Conservation (phyloP, 2,888 invertebrate species). For the Ecdyonurus torrentis region DNA sequence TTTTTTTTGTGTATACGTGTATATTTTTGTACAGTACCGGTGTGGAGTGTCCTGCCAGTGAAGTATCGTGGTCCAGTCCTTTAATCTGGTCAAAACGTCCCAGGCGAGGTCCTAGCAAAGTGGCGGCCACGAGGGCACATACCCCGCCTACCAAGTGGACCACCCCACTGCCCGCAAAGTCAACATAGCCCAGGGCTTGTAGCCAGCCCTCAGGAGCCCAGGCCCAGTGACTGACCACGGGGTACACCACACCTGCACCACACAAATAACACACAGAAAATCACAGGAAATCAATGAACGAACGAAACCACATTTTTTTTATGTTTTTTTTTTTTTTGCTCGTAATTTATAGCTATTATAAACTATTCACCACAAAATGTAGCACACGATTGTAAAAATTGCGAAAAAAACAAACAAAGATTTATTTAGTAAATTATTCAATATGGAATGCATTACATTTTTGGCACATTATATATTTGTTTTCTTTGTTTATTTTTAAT, state of each 20-base stretch:
- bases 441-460: no score
- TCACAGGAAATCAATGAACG: no score
- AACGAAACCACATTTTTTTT: no score
- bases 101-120: constrained; percentile 24
- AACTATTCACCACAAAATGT: background rate
- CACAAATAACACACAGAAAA: background rate
- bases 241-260: constrained; percentile 27
- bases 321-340: background rate
- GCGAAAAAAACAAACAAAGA: background rate
- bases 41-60: background rate
- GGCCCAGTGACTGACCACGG: constrained; percentile 30
- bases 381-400: no score
- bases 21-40: background rate
- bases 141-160: constrained; percentile 32
- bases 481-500: no score
- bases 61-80: background rate
- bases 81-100: background rate
- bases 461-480: no score
- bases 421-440: no score
- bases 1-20: background rate
- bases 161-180: constrained; percentile 34
- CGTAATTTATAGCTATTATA: background rate
- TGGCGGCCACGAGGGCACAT: constrained; percentile 22
- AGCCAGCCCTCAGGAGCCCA: constrained; percentile 30
- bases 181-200: constrained; percentile 22